Percentiles rank a stretch among this genome's conserved stretches.
Conservation (phyloP, 2,888 invertebrate genomes). For the Argyresthia goedartella region DNA sequence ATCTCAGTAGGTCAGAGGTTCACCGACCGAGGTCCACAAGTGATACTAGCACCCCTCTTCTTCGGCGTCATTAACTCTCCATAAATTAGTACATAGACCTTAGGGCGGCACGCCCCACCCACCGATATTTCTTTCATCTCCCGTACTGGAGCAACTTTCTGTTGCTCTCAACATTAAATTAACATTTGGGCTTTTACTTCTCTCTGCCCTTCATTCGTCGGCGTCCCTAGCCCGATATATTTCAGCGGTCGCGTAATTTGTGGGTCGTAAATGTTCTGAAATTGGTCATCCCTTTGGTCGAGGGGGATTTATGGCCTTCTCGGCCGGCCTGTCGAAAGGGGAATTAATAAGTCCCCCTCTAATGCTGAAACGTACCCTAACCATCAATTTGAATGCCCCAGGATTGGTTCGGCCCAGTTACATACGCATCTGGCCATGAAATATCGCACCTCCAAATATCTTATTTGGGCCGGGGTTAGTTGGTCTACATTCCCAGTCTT, state of each 20-base stretch:
- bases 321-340: slow-evolving; percentile 70
- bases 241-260: slow-evolving; percentile 70
- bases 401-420: slow-evolving; percentile 54
- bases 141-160: slow-evolving; percentile 58
- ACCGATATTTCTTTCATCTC: slow-evolving; percentile 55
- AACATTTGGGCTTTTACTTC: slow-evolving; percentile 66
- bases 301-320: slow-evolving; percentile 69
- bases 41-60: not conserved
- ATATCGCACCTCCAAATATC: slow-evolving; percentile 53
- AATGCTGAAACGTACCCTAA: slow-evolving; percentile 69
- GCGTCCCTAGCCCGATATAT: slow-evolving; percentile 59
- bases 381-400: slow-evolving; percentile 69
- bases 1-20: not conserved
- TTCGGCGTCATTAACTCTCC: slow-evolving; percentile 51
- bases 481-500: not conserved
- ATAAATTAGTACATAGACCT: slow-evolving; percentile 60
- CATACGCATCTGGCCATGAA: slow-evolving; percentile 53
- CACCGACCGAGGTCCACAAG: not conserved
- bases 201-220: slow-evolving; percentile 41
- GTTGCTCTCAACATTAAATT: slow-evolving; percentile 65
- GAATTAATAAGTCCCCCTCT: slow-evolving; percentile 69
- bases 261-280: slow-evolving; percentile 72
- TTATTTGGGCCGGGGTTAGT: slow-evolving; percentile 23
- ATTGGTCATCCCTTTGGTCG: slow-evolving; percentile 72
- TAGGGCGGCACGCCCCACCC: slow-evolving; percentile 33